These are phyloP conservation scores for Hylaeus anthracinus DNA, from an alignment of 1,140 invertebrate genomes.

Conservation along the genomic window DNA sequence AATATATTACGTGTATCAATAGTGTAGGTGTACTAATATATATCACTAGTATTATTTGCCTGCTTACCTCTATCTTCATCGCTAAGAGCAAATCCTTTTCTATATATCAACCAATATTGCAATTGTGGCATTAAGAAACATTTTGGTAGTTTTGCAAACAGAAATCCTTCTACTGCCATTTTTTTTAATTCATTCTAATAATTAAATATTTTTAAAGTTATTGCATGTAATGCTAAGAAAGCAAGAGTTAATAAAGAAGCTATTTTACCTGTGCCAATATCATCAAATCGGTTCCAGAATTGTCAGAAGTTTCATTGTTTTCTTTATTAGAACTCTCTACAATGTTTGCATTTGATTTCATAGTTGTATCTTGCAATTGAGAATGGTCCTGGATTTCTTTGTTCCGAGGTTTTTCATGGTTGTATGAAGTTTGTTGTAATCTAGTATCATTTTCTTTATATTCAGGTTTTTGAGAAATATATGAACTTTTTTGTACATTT, in stretches of 20 bases:
- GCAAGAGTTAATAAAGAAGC: neutral
- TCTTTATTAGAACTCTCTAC: neutral
- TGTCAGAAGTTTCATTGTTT: neutral
- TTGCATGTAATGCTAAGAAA: neutral
- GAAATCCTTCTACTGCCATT: slow-evolving; percentile 71
- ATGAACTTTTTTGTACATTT: neutral
- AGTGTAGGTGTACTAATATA: too few relatives aligned
- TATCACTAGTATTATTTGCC: neutral
- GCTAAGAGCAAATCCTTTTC: slow-evolving; percentile 62
- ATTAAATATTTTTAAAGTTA: neutral
- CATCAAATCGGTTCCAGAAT: slow-evolving; percentile 1
- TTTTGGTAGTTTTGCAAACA: slow-evolving; percentile 72
- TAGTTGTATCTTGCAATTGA: neutral
- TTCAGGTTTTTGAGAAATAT: neutral
- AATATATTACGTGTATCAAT: neutral
- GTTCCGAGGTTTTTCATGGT: too few relatives aligned
- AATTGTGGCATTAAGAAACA: slow-evolving; percentile 72
- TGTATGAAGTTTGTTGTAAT: too few relatives aligned
- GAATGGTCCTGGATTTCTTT: neutral
- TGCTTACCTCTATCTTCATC: slow-evolving; percentile 66
- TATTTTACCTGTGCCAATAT: slow-evolving; percentile 7
- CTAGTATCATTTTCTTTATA: too few relatives aligned
- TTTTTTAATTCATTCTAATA: slow-evolving; percentile 67
- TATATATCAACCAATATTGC: slow-evolving; percentile 70
- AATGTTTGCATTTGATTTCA: neutral